Evolutionary conservation across 2,797 vertebrate genomes (phyloP), one percentile per base, ranked within the genome.

Genomic region (Mallotus villosus): DNA sequence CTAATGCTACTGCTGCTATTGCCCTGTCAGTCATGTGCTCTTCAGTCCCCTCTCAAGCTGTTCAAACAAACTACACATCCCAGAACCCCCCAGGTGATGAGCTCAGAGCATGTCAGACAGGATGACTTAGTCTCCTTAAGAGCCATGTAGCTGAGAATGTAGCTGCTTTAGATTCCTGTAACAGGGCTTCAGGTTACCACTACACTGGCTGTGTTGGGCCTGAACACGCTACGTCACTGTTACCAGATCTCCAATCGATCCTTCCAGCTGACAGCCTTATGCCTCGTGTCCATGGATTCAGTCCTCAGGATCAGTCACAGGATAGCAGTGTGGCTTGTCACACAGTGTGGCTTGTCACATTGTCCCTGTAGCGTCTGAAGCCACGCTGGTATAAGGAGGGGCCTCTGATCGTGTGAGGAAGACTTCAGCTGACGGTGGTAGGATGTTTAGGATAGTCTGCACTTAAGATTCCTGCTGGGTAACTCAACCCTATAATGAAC

Each of bases 401-500:
- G 53, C 66, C 17, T 6, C 59, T 5, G 5, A 22, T 53, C 19
- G 29, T 19, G 27, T 24, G 32, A 57, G n/a, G n/a, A 64, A 25
- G 29, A 8, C 16, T 55, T 5, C 57, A 14, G 84, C 79, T 86
- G 84, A 88, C 77, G 63, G 25, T 79, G 66, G 57, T 57, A 62
- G 78, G 83, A 85, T 85, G 82, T 84, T 90, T 85, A 65, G 66
- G 78, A 88, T 83, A 72, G 73, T 74, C 78, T 51, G 82, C 80
- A 34, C 86, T 88, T 85, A 73, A 75, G 70, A 81, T 86, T 85
- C 84, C 78, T 58, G 17, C 57, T 32, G 22, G 84, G 89, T 88
- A 90, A 92, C 84, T 78, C 86, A 92, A 83, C 86, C 80, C 70
- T 21, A 21, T 90, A 76, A 91, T 89, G 88, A 87, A 81, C 68